phyloP scores from a whole-genome alignment of 35 echinoderm and acorn worm species.

The Ophioderma brevispina region DNA sequence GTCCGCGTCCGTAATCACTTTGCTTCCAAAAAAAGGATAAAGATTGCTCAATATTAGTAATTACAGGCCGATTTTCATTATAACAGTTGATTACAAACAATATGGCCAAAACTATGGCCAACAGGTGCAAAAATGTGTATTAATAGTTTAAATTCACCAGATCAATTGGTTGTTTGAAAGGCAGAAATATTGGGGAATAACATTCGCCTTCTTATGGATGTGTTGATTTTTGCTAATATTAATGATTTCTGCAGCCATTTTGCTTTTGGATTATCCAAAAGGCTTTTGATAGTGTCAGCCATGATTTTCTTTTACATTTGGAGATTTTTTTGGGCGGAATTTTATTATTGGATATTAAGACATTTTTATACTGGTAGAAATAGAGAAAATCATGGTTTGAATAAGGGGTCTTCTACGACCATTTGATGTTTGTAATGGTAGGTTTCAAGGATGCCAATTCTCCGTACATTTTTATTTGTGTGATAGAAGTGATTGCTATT shows the following conservation, averaged over 20 bases:
- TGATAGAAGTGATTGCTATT: not conserved
- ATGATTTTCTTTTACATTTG: constrained; percentile 15
- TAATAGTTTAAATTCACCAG: not conserved
- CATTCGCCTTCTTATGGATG: not conserved
- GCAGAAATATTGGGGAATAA: not conserved
- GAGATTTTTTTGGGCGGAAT: not conserved
- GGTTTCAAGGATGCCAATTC: not conserved
- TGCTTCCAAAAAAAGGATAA: not conserved
- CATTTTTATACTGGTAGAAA: not conserved
- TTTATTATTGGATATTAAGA: not conserved
- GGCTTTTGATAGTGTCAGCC: not conserved
- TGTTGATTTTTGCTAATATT: not conserved
- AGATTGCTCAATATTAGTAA: too few species aligned
- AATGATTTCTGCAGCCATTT: not conserved
- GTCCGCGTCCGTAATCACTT: too few species aligned
- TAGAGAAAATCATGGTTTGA: not conserved
- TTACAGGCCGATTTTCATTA: too few species aligned
- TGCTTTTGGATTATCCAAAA: not conserved
- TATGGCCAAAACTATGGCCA: not conserved
- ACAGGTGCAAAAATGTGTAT: not conserved
- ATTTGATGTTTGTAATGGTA: not conserved
- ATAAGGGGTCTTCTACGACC: not conserved
- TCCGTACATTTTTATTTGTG: not conserved
- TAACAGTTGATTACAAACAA: too few species aligned
- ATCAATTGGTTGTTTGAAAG: not conserved